Evolutionary conservation across 2,888 invertebrate species (phyloP).

Genomic region (Callinectes sapidus): DNA sequence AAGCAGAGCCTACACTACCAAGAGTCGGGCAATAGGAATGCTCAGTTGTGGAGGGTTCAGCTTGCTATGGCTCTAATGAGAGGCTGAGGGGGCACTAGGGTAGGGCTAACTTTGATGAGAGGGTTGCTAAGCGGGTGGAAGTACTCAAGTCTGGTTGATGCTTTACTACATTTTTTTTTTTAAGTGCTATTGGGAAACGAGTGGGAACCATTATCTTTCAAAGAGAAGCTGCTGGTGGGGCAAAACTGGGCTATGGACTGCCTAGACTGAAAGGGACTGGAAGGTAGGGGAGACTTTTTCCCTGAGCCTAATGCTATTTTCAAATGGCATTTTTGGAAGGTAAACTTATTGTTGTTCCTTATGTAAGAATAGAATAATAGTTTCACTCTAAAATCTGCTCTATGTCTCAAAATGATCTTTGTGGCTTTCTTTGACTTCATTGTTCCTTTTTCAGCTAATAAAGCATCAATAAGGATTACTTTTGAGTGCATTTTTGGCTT

Average conservation of each 20-base stretch:
- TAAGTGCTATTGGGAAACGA: neutral
- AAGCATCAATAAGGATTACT: too few species aligned
- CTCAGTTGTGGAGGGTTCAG: constrained; percentile 54
- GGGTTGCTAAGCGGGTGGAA: neutral
- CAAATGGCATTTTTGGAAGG: neutral
- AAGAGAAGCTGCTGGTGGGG: neutral
- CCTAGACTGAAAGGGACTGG: neutral
- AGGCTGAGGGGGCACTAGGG: neutral
- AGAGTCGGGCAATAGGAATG: constrained; percentile 43
- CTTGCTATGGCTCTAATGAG: neutral
- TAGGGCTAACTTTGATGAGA: neutral
- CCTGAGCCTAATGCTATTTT: neutral
- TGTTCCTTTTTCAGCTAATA: too few species aligned
- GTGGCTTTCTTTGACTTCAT: neutral
- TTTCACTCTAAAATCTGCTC: neutral
- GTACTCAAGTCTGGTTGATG: neutral
- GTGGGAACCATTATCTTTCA: neutral
- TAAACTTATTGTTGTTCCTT: neutral
- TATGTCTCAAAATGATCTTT: neutral
- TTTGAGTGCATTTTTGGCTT: too few species aligned
- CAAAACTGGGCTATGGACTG: neutral
- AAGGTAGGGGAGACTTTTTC: neutral
- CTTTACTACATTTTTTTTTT: neutral
- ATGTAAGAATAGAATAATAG: neutral
- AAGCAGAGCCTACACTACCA: constrained; percentile 63